phyloP scores from a whole-genome alignment of 2,113 vertebrate species.

The Megaceryle maxima region DNA sequence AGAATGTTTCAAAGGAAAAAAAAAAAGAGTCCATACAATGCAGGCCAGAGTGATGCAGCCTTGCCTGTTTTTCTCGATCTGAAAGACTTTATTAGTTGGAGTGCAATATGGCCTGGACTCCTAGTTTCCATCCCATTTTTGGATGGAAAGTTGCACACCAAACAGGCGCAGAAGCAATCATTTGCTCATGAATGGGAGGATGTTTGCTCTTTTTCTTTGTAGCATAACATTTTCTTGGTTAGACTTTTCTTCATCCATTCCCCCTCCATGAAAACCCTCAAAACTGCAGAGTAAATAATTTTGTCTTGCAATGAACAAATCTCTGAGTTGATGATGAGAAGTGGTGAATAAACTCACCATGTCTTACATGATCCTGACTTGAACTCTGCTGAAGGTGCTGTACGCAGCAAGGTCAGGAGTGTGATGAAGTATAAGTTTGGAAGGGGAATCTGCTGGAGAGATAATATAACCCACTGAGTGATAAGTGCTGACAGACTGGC shows the following conservation, averaged over 20 bases:
- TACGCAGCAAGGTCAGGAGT: conserved; percentile 26
- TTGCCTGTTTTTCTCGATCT: conserved; percentile 52
- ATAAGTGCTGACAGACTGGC: conserved; percentile 59
- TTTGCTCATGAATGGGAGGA: background rate
- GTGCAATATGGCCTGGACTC: background rate
- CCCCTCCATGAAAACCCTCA: background rate
- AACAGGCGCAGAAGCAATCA: background rate
- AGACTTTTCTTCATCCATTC: background rate
- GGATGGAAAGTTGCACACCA: background rate
- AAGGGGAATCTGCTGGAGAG: conserved; percentile 41
- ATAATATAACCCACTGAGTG: conserved; percentile 43
- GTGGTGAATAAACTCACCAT: background rate
- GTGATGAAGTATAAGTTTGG: conserved; percentile 37
- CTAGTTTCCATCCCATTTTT: conserved; percentile 39
- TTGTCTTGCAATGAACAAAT: background rate
- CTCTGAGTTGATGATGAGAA: background rate
- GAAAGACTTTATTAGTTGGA: conserved; percentile 7
- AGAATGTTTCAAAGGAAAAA: conserved; percentile 18
- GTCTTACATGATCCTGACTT: background rate
- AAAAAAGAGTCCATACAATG: background rate
- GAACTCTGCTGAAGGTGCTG: background rate
- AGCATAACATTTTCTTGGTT: background rate
- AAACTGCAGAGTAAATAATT: background rate
- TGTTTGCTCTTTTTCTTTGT: background rate
- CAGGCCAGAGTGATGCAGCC: background rate